Conservation (phyloP, 2,888 invertebrate species). For the Physocephala rufipes region DNA sequence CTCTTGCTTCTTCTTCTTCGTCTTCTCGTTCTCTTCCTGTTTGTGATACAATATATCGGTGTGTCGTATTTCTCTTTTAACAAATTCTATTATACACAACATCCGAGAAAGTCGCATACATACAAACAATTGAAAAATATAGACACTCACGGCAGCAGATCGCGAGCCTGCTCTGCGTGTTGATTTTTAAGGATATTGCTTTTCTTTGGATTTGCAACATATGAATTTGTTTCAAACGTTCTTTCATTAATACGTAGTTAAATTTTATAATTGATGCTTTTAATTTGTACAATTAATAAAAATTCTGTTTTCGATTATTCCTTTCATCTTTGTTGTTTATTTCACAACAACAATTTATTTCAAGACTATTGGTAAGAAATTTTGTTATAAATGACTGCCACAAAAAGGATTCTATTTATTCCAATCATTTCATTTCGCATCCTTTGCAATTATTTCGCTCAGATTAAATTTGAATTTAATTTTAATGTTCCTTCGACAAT, state of each 20-base stretch:
- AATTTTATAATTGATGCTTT: neutral
- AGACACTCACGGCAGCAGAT: no score
- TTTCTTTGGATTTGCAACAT: conserved; percentile 22
- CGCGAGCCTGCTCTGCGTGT: no score
- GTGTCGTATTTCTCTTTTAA: conserved; percentile 10
- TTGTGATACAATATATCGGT: no score
- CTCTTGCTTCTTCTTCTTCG: neutral
- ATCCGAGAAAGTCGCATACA: conserved; percentile 32
- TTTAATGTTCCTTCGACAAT: no score
- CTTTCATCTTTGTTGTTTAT: no score
- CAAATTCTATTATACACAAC: conserved; percentile 36
- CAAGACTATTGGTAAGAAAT: neutral
- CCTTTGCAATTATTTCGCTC: conserved; percentile 63
- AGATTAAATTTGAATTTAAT: conserved; percentile 53
- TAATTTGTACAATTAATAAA: neutral
- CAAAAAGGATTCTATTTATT: neutral
- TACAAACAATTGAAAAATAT: conserved; percentile 16
- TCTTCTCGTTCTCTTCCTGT: conserved; percentile 3
- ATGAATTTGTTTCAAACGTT: conserved; percentile 6
- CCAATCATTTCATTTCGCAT: conserved; percentile 41
- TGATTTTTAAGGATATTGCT: conserved; percentile 38
- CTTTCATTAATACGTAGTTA: conserved; percentile 1
- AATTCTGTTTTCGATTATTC: no score
- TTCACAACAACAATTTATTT: no score
- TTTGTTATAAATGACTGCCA: no score